A percentile compares a stretch with the other conserved stretches of the same genome.
phyloP scores from a whole-genome alignment of 2,888 invertebrate species.

The Stenichneumon culpator region DNA sequence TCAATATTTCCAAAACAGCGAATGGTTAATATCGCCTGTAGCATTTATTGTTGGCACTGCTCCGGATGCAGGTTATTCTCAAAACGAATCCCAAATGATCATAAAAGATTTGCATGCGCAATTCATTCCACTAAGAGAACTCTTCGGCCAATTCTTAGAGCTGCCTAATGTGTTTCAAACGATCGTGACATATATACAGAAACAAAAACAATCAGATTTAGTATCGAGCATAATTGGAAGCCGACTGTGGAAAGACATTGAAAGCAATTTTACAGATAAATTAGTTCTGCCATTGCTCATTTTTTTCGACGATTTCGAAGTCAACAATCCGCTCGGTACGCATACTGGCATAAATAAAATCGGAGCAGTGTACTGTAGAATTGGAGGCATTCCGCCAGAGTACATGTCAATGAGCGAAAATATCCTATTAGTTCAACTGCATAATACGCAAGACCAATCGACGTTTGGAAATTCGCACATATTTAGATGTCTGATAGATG shows the following conservation, averaged over 20 bases:
- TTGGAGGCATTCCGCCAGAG: conserved; percentile 65
- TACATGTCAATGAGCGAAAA: conserved; percentile 66
- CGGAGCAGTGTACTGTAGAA: conserved; percentile 63
- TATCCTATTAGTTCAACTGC: conserved; percentile 65
- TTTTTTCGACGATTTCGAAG: conserved; percentile 70
- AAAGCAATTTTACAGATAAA: conserved; percentile 42
- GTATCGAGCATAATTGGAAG: conserved; percentile 48
- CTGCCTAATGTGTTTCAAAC: conserved; percentile 55
- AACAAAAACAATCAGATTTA: conserved; percentile 40
- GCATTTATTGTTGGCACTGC: conserved; percentile 50
- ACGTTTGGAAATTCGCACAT: conserved; percentile 60
- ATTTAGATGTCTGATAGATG: conserved; percentile 50
- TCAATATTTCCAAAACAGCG: conserved; percentile 31
- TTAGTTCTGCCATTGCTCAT: conserved; percentile 62
- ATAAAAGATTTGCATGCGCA: conserved; percentile 61
- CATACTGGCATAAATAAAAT: conserved; percentile 66
- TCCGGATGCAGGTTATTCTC: conserved; percentile 14
- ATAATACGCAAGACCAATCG: conserved; percentile 54
- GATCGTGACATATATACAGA: conserved; percentile 43
- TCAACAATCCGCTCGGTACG: conserved; percentile 69
- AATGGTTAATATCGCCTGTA: conserved; percentile 42
- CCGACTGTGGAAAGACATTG: conserved; percentile 48
- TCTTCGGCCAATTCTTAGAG: conserved; percentile 58
- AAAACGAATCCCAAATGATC: conserved; percentile 21
- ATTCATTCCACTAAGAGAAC: conserved; percentile 51